Evolutionary conservation across 1,140 invertebrate genomes (phyloP), one percentile per base, ranked within the genome.

Genomic region (Heliconius congener): DNA sequence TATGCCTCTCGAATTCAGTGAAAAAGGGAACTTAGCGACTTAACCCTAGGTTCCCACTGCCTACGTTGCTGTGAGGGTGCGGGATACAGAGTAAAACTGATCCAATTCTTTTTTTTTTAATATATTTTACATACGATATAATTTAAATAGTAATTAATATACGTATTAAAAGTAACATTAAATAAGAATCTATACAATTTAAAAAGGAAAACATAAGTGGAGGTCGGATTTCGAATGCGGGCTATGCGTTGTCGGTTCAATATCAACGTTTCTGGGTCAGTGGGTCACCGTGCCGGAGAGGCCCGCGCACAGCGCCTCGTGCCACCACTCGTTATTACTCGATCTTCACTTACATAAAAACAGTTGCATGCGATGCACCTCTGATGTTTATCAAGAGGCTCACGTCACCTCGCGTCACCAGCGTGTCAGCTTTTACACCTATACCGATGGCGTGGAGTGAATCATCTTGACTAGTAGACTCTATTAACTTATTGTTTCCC

Each of bases 201-300:
- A 82, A 88, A 87, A 87, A 91, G 90, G 90, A 89, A 93, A 94
- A 91, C 84, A 85, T 85, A 89, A 93, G 92, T 91, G 89, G 91
- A 93, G 92, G 92, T 92, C 88, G 93, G 82, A 87, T 92, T 91
- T 91, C 86, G 90, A 91, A 91, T 91, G 88, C 88, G 91, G 90
- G 89, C 83, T 84, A 87, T 90, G 88, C 91, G 91, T 91, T 86
- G 86, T 84, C 88, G 92, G 92, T 94, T 94, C 93, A 94, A 94
- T 94, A 94, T 93, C 93, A 93, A 88, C 88, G 85, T 85, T 90
- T 92, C 90, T 94, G 87, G 93, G 93, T 93, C 87, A 94, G 93
- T 94, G 91, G 93, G 93, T 89, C 91, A 94, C 82, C 86, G 84
- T 90, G 92, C 86, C 90, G 86, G 85, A 85, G 90, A 81, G 85